These are phyloP conservation scores for Augiades crinisus DNA, from an alignment of 2,888 invertebrate species.

Conservation along the genomic window DNA sequence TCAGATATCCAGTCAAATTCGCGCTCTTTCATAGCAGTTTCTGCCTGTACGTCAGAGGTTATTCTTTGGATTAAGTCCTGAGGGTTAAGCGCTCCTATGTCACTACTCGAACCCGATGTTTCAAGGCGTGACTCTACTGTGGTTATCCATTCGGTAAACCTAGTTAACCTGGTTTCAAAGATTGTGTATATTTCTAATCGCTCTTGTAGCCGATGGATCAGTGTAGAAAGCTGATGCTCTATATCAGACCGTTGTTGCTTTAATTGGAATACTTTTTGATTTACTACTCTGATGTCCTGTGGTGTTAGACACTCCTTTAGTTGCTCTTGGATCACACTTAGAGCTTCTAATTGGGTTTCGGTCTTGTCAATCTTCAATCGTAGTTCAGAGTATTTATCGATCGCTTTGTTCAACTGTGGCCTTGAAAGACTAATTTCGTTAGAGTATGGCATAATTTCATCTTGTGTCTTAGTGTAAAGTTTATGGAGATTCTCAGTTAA, in stretches of 20 bases:
- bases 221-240: slow-evolving; percentile 87
- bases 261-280: slow-evolving; percentile 89
- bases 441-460: slow-evolving; percentile 79
- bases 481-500: slow-evolving; percentile 81
- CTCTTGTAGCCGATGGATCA: slow-evolving; percentile 88
- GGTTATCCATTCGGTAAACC: slow-evolving; percentile 86
- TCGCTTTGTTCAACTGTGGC: slow-evolving; percentile 82
- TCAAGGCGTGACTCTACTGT: slow-evolving; percentile 85
- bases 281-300: slow-evolving; percentile 89
- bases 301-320: slow-evolving; percentile 92
- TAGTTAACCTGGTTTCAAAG: slow-evolving; percentile 84
- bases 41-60: slow-evolving; percentile 88
- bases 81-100: slow-evolving; percentile 82
- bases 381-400: slow-evolving; percentile 83
- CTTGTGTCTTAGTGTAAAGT: slow-evolving; percentile 84
- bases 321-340: slow-evolving; percentile 89
- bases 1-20: slow-evolving; percentile 89
- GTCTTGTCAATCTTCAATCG: slow-evolving; percentile 81
- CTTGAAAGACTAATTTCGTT: slow-evolving; percentile 81
- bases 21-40: slow-evolving; percentile 87
- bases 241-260: slow-evolving; percentile 91
- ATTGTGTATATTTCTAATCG: slow-evolving; percentile 85
- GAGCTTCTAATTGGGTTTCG: slow-evolving; percentile 84
- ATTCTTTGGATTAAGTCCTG: slow-evolving; percentile 87
- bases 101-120: slow-evolving; percentile 75